Base-by-base conservation (phyloP, 2,888 invertebrate species). In the Choreutis nemorana region DNA sequence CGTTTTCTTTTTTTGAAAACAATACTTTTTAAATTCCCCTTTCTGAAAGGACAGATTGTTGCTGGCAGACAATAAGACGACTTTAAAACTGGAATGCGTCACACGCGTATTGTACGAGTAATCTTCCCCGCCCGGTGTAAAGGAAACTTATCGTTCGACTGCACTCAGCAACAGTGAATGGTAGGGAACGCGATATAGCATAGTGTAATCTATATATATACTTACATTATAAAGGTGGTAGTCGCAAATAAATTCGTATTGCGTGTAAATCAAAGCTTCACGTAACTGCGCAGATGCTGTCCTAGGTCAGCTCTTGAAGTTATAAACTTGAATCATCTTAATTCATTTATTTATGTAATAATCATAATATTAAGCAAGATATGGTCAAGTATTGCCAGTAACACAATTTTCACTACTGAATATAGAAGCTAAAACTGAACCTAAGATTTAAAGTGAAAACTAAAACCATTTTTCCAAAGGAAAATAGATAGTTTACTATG, bases 121-220 rank as follows among this genome's bases (percentile, higher is more conserved):
- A 42, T 40, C 39, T 44, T 54, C 66, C 68, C 67, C 68, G 60
- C 67, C 67, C 62, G 57, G 49, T 39, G 35, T 54, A 49, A 49
- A 52, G 51, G 63, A 70, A 71, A 68, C 72, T 72, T 73, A 72
- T 70, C 70, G 66, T 64, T 47, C 50, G 48, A 50, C 49, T 66
- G 73, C 73, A 72, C 67, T 67, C 56, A 37, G 62, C 48, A 60
- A 66, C 70, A 55, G 50, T 39, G 44, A 50, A 34, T n/a, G n/a
- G n/a, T n/a, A n/a, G n/a, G n/a, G n/a, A n/a, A n/a, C n/a, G n/a
- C n/a, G n/a, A n/a, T n/a, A n/a, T n/a, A n/a, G n/a, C n/a, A n/a
- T n/a, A n/a, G n/a, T 57, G 60, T 57, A 59, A 44, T 55, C 41
- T 53, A 58, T 48, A 52, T 34, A 47, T 51, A 42, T 43, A 48